Evolutionary conservation across 2,888 invertebrate genomes (phyloP), one percentile per base, ranked within the genome.

Genomic region (Prosapia bicincta): DNA sequence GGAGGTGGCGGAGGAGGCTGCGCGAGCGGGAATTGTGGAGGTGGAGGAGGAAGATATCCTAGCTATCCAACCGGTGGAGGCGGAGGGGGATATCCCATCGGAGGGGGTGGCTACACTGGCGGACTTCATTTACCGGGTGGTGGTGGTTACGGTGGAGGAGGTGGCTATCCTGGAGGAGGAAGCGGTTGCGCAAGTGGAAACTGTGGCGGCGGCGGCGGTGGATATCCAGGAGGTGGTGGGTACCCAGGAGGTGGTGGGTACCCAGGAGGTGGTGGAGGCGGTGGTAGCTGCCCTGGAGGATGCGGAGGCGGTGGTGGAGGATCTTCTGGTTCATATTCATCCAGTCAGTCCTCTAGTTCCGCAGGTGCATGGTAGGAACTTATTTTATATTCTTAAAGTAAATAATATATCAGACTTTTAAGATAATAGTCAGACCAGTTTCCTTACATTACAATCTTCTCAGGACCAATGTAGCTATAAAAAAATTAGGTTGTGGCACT

Each of bases 1-100:
- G 28, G 69, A 10, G 38, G 71, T 6, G 71, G 71, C 15, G 71
- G 71, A 7, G 26, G 13, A 25, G 43, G 73, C 7, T 30, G 73
- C 7, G 3, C 13, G 7, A 26, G 66, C 30, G 72, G 72, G 9
- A 66, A 66, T 20, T 66, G 72, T 26, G 67, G 73, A 0, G 54
- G 72, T 67, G 72, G 32, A n/a, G 32, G 66, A 30, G 38, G 38
- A 13, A 30, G 9, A 5, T 30, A 9, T 30, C n/a, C n/a, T n/a
- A 10, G 30, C 1, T 26, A 9, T 69, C 66, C 26, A 7, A 10
- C 28, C 15, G 67, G 66, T 1, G 70, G 70, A 6, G 70, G 70
- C 3, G 28, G 32, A n/a, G 23, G 32, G 5, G n/a, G 32, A 1
- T 23, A 38, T 20, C 23, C 23, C 1, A 26, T n/a, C 0, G 73